Evolutionary conservation across 1,140 invertebrate species (phyloP), one percentile per base, ranked within the genome.

Genomic region (Drosophila parvula): DNA sequence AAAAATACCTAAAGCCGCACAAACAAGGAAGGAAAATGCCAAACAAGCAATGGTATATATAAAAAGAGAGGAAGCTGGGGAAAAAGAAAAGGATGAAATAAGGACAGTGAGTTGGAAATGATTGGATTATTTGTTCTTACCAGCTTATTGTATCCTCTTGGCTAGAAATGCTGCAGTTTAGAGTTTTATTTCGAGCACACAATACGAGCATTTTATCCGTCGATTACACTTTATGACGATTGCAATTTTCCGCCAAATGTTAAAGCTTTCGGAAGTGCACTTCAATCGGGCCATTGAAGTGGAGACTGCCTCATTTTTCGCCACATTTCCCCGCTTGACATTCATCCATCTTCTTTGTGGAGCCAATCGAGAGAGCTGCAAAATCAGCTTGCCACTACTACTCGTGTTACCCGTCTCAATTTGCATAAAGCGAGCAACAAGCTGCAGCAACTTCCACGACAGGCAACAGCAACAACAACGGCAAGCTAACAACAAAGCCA

Each of bases 361-460:
- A 34, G 70, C 56, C 67, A 61, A 73, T 74, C 40, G 16, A 55
- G n/a, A 43, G 36, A 43, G 38, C 38, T 28, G 43, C 12, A 45
- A 63, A 63, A 50, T 56, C 71, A 63, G 43, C 38, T 61, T 63
- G 58, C 58, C 36, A 48, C 57, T 55, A 32, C 50, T 43, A 41
- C 48, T 76, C 38, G 55, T 71, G 47, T 67, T 58, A 36, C 22
- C 22, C 51, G 44, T 41, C 74, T 60, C 61, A 74, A 81, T 81
- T 81, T 81, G 74, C 79, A 81, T 81, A 78, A 82, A 68, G 75
- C 55, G 44, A 62, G 62, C 76, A 78, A 65, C 64, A 82, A 78
- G 58, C 56, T 65, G 61, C 65, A 65, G 18, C 67, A 62, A 68
- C 41, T 61, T 63, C 58, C 78, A 68, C 53, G 18, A 59, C 63